Percentiles rank a stretch among this genome's conserved stretches.
phyloP scores from a whole-genome alignment of 2,113 vertebrate species.

The Telmatochromis bifrenatus region DNA sequence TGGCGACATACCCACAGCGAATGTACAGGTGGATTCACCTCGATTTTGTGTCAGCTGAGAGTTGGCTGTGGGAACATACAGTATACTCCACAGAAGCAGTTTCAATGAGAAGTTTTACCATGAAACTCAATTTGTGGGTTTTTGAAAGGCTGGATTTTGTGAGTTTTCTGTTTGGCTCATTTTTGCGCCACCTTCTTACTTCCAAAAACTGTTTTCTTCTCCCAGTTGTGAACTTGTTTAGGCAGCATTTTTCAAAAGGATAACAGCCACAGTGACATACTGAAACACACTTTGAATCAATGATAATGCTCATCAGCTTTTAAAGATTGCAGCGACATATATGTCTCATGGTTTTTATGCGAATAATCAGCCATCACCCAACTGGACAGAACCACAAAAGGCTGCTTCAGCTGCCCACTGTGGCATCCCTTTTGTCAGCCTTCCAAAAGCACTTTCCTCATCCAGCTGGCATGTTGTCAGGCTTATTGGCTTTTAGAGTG shows the following conservation, averaged over 20 bases:
- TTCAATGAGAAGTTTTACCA: neutral
- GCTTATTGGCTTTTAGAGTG: neutral
- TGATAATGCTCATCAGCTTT: neutral
- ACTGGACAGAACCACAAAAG: neutral
- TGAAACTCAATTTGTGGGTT: neutral
- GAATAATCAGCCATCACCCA: neutral
- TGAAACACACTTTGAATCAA: neutral
- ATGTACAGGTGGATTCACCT: neutral
- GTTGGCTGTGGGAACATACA: neutral
- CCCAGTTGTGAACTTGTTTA: neutral
- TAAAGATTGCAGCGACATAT: neutral
- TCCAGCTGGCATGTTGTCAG: neutral
- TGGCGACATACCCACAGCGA: neutral
- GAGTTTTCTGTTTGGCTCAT: neutral
- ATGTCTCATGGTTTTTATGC: neutral
- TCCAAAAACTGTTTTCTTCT: neutral
- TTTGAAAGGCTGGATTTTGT: neutral
- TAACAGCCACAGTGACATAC: neutral
- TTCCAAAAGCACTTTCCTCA: neutral
- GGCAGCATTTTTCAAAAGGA: neutral
- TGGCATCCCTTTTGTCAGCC: neutral
- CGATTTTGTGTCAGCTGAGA: neutral
- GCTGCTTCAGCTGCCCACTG: neutral
- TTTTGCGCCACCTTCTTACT: neutral
- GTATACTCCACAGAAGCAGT: neutral